A percentile compares a stretch with the other conserved stretches of the same genome.
phyloP scores from a whole-genome alignment of 1,140 invertebrate genomes.

The Drosophila novamexicana region DNA sequence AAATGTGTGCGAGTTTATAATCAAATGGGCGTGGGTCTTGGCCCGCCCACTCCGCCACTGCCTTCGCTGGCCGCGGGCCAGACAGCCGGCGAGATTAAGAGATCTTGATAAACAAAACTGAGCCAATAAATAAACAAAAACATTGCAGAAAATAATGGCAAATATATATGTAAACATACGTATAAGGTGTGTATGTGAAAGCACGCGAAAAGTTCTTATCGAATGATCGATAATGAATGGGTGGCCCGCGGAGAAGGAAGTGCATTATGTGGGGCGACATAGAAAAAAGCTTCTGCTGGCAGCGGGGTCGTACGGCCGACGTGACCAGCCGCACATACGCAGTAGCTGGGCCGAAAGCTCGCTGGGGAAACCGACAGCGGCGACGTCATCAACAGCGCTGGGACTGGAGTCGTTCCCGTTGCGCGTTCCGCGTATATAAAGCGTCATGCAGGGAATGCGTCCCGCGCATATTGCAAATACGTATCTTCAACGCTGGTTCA shows the following conservation, averaged over 20 bases:
- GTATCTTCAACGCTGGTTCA: slow-evolving; percentile 15
- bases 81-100: slow-evolving; percentile 39
- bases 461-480: slow-evolving; percentile 61
- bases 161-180: neutral
- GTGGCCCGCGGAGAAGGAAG: slow-evolving; percentile 48
- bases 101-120: slow-evolving; percentile 51
- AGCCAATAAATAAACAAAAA: slow-evolving; percentile 66
- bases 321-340: slow-evolving; percentile 65
- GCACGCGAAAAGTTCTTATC: slow-evolving; percentile 66
- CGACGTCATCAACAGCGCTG: neutral
- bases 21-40: neutral
- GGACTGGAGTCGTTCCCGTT: slow-evolving; percentile 12
- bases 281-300: slow-evolving; percentile 35
- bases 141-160: slow-evolving; percentile 44
- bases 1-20: neutral
- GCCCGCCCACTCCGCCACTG: neutral
- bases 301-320: slow-evolving; percentile 50
- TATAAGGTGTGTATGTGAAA: slow-evolving; percentile 5
- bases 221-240: slow-evolving; percentile 69
- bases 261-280: slow-evolving; percentile 44
- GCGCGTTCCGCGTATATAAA: slow-evolving; percentile 42
- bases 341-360: slow-evolving; percentile 25
- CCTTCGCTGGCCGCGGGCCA: no score
- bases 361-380: neutral
- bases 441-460: slow-evolving; percentile 44